These are phyloP conservation scores for Gopherus evgoodei DNA, from an alignment of 2,113 vertebrate species.

Conservation along the genomic window DNA sequence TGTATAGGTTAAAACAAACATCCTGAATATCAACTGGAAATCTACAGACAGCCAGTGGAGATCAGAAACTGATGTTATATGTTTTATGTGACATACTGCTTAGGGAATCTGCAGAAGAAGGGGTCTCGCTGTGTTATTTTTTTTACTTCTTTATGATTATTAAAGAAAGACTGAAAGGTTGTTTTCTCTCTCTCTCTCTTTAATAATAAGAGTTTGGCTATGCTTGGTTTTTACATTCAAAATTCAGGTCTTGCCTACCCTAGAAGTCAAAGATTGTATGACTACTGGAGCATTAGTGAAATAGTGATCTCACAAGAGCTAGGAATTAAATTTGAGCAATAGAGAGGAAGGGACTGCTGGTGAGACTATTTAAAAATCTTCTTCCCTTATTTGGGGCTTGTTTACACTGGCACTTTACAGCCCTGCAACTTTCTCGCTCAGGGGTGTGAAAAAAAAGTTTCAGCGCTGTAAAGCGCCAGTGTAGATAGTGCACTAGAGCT, in stretches of 20 bases:
- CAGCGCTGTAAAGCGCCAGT: too few relatives aligned
- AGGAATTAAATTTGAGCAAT: neutral
- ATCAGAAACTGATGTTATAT: neutral
- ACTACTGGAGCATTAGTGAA: neutral
- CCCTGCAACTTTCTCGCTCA: too few relatives aligned
- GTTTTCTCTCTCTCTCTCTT: neutral
- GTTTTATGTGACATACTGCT: neutral
- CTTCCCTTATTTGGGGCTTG: too few relatives aligned
- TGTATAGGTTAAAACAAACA: neutral
- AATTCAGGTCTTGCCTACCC: neutral
- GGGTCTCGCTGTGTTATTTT: rapidly evolving
- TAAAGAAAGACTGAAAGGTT: neutral
- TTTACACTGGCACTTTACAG: too few relatives aligned
- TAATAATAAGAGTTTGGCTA: neutral
- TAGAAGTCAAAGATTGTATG: neutral
- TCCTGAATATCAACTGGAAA: neutral
- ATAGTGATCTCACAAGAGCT: neutral
- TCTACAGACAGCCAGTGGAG: neutral
- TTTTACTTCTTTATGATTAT: neutral
- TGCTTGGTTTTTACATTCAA: neutral
- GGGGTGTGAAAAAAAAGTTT: too few relatives aligned
- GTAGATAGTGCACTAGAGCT: too few relatives aligned
- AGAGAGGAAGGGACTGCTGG: neutral
- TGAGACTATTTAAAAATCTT: neutral
- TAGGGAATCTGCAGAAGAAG: neutral